Evolutionary conservation across 2,888 invertebrate genomes (phyloP).

Genomic region (Thymelicus sylvestris): DNA sequence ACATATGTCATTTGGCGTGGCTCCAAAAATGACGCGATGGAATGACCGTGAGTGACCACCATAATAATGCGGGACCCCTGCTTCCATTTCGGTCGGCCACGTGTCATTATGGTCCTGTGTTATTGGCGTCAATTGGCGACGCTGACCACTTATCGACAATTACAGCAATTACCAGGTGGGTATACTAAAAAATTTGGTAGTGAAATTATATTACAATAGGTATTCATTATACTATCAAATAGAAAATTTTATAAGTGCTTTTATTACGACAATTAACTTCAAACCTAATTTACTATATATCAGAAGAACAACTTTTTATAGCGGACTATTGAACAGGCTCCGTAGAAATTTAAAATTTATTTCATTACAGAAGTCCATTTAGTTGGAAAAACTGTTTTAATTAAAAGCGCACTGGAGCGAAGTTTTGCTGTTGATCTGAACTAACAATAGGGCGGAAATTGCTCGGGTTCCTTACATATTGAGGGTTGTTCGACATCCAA

Average conservation of each 20-base stretch:
- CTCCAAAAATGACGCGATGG: too few relatives aligned
- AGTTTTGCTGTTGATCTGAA: constrained; percentile 32
- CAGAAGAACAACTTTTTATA: constrained; percentile 25
- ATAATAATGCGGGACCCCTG: too few relatives aligned
- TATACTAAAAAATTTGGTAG: too few relatives aligned
- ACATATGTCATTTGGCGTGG: too few relatives aligned
- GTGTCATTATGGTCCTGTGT: too few relatives aligned
- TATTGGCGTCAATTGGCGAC: too few relatives aligned
- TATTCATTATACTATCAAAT: not conserved
- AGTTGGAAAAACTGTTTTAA: constrained; percentile 37
- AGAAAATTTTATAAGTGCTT: constrained; percentile 13
- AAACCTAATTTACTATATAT: not conserved
- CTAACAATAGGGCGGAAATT: constrained; percentile 35
- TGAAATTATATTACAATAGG: too few relatives aligned
- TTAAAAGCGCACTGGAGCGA: constrained; percentile 34
- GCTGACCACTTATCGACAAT: too few relatives aligned
- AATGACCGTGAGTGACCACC: too few relatives aligned
- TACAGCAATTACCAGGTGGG: too few relatives aligned
- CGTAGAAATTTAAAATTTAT: constrained; percentile 35
- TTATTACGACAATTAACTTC: constrained; percentile 6
- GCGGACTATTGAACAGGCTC: constrained; percentile 15
- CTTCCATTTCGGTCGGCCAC: too few relatives aligned
- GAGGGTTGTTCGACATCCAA: constrained; percentile 34
- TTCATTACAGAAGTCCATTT: constrained; percentile 35
- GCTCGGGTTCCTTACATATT: constrained; percentile 33